Evolutionary conservation across 1,140 invertebrate genomes (phyloP).

Genomic region (Eriocheir sinensis): DNA sequence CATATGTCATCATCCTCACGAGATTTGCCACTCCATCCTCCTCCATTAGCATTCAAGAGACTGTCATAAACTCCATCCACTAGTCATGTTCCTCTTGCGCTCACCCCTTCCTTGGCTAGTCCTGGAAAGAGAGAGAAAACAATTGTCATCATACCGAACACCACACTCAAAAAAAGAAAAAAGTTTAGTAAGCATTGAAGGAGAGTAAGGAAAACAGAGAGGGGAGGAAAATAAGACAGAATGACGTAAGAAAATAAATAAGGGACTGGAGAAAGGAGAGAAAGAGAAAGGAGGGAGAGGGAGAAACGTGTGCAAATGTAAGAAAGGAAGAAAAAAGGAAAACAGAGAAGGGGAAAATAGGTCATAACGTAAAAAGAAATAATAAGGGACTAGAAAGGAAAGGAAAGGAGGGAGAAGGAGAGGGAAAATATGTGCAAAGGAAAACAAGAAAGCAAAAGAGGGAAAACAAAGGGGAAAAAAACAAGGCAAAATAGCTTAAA

Average conservation of each 20-base stretch:
- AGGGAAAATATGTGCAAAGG: background rate
- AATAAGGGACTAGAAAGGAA: background rate
- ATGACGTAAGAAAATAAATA: background rate
- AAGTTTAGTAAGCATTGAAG: background rate
- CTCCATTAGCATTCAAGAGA: too few species aligned
- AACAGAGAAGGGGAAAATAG: background rate
- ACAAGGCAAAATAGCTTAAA: background rate
- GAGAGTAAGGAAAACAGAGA: background rate
- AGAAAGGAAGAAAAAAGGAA: background rate
- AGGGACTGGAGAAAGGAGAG: background rate
- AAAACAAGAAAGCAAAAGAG: conserved; percentile 7
- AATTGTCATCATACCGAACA: too few species aligned
- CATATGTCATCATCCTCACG: too few species aligned
- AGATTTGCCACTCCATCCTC: too few species aligned
- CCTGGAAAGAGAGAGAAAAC: too few species aligned
- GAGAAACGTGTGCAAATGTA: background rate
- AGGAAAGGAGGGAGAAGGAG: background rate
- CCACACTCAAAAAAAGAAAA: background rate
- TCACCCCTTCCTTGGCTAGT: too few species aligned
- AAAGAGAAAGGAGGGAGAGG: background rate
- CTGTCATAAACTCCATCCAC: too few species aligned
- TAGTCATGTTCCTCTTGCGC: too few species aligned
- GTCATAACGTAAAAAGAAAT: background rate
- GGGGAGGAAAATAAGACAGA: background rate
- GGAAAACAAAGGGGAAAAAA: background rate